Evolutionary conservation across 2,888 invertebrate species (phyloP).

Genomic region (Bombylius discolor): DNA sequence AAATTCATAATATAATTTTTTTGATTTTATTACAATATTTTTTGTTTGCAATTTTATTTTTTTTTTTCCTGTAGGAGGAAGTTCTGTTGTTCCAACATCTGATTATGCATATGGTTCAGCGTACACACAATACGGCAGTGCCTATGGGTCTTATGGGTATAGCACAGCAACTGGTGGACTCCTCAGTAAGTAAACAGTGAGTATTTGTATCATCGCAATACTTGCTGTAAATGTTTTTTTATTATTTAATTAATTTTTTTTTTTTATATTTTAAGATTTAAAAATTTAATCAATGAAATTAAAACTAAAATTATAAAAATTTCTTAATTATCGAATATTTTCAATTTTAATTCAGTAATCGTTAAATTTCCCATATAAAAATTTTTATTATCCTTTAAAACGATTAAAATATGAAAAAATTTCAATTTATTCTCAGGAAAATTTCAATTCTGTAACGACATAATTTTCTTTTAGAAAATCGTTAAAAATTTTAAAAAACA

Average conservation of each 20-base stretch:
- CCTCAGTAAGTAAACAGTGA: slow-evolving; percentile 45
- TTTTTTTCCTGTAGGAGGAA: slow-evolving; percentile 39
- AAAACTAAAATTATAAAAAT: too few relatives aligned
- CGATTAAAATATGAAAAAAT: too few relatives aligned
- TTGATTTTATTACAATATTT: not conserved
- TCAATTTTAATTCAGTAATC: too few relatives aligned
- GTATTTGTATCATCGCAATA: slow-evolving; percentile 16
- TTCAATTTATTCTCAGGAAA: too few relatives aligned
- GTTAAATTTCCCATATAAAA: too few relatives aligned
- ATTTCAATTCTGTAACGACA: too few relatives aligned
- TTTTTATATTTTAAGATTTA: too few relatives aligned
- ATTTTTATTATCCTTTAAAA: too few relatives aligned
- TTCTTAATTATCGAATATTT: too few relatives aligned
- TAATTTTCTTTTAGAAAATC: too few relatives aligned
- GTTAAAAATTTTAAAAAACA: too few relatives aligned
- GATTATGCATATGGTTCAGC: slow-evolving; percentile 62
- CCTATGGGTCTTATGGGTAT: slow-evolving; percentile 50
- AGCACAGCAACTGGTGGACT: slow-evolving; percentile 49
- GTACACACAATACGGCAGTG: slow-evolving; percentile 42
- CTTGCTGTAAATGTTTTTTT: slow-evolving; percentile 17
- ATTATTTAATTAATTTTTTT: not conserved
- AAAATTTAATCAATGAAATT: too few relatives aligned
- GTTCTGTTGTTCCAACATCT: slow-evolving; percentile 46
- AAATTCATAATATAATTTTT: not conserved
- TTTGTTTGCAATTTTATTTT: not conserved